Evolutionary conservation across 1,140 invertebrate species (phyloP).

Genomic region (Battus philenor): DNA sequence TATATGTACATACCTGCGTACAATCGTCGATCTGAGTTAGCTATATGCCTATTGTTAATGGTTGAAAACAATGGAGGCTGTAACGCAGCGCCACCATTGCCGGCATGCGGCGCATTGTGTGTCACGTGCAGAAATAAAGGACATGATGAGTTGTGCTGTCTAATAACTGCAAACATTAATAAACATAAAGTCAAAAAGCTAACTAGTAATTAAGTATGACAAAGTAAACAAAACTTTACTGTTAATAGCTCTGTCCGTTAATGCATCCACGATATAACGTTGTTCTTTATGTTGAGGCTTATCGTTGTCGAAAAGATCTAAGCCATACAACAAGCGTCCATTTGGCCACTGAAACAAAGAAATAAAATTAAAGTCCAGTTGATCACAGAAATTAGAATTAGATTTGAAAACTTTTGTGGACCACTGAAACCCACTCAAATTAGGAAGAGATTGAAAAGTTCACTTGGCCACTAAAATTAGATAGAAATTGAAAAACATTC

Average conservation of each 20-base stretch:
- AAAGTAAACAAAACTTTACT: constrained; percentile 36
- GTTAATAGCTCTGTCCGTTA: constrained; percentile 82
- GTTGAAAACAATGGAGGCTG: constrained; percentile 45
- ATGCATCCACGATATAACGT: constrained; percentile 85
- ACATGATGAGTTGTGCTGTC: constrained; percentile 37
- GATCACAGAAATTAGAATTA: too few relatives aligned
- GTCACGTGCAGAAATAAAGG: constrained; percentile 58
- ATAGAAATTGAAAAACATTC: too few relatives aligned
- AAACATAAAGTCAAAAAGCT: constrained; percentile 4
- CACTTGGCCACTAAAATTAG: too few relatives aligned
- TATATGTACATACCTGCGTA: constrained; percentile 44
- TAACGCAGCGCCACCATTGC: constrained; percentile 41
- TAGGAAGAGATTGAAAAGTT: too few relatives aligned
- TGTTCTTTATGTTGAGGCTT: constrained; percentile 76
- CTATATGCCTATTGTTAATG: constrained; percentile 44
- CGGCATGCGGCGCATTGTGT: constrained; percentile 55
- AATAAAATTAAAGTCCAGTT: too few relatives aligned
- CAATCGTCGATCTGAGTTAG: constrained; percentile 49
- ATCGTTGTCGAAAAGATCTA: constrained; percentile 82
- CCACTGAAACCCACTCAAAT: too few relatives aligned
- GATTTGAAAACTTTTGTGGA: too few relatives aligned
- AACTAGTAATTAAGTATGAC: background rate
- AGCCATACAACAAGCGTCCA: constrained; percentile 66
- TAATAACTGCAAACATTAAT: constrained; percentile 36
- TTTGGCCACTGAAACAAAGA: constrained; percentile 54